These are phyloP conservation scores for Prochilodus magdalenae DNA, from an alignment of 2,113 vertebrate genomes.

Conservation along the genomic window DNA sequence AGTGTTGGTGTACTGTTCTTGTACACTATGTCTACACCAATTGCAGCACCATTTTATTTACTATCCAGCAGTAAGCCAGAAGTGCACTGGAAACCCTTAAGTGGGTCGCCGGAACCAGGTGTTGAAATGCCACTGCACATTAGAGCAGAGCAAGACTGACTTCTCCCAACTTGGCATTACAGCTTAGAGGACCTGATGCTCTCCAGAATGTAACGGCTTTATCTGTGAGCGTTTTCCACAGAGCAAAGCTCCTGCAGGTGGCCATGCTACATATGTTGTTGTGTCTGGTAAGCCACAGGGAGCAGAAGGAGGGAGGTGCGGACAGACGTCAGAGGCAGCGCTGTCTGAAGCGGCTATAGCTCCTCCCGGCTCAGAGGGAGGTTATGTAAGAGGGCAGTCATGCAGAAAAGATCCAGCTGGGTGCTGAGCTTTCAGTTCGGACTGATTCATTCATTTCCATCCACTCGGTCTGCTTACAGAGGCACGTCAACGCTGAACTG, in stretches of 20 bases:
- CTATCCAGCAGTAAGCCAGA: no score
- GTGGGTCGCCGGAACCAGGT: not conserved
- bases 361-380: constrained; percentile 1
- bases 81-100: not conserved
- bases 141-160: not conserved
- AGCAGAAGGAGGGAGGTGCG: not conserved
- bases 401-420: constrained; percentile 18
- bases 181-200: not conserved
- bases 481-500: not conserved
- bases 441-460: constrained; percentile 3
- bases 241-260: not conserved
- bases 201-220: not conserved
- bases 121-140: no score
- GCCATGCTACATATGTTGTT: not conserved
- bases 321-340: not conserved
- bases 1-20: no score
- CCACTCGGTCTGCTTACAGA: not conserved
- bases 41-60: no score
- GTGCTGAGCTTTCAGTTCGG: not conserved
- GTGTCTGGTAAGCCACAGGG: not conserved
- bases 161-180: not conserved
- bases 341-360: not conserved
- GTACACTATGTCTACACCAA: no score
- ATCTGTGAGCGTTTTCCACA: not conserved
- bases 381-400: constrained; percentile 22